Percentiles rank a stretch among this genome's conserved stretches.
Conservation (phyloP, 2,888 invertebrate genomes). For the Xanthorhoe designata region DNA sequence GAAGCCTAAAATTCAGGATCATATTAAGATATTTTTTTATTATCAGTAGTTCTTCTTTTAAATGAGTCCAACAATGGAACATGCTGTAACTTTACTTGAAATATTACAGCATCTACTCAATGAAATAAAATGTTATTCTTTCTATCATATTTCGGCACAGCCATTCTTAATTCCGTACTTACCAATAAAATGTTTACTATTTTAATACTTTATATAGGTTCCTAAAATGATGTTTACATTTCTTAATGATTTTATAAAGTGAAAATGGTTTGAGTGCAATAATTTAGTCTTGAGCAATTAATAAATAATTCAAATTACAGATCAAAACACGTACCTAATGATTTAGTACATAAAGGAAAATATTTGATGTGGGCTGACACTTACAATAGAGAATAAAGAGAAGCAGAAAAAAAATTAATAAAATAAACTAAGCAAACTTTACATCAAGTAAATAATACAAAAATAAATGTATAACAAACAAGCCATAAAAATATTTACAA, state of each 20-base stretch:
- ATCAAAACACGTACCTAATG: conserved; percentile 38
- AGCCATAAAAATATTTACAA: conserved; percentile 68
- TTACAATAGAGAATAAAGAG: conserved; percentile 23
- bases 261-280: conserved; percentile 38
- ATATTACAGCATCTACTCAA: conserved; percentile 21
- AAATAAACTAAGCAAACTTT: conserved; percentile 67
- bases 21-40: conserved; percentile 35
- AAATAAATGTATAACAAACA: conserved; percentile 54
- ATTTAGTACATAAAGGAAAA: conserved; percentile 26
- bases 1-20: conserved; percentile 51
- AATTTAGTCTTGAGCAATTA: conserved; percentile 45
- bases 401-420: conserved; percentile 53
- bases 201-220: conserved; percentile 58
- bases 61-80: conserved; percentile 21
- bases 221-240: conserved; percentile 44
- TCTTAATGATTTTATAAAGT: conserved; percentile 41
- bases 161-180: conserved; percentile 72
- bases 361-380: conserved; percentile 38
- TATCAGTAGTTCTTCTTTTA: conserved; percentile 22
- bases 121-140: conserved; percentile 45
- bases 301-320: conserved; percentile 35
- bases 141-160: conserved; percentile 67
- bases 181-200: conserved; percentile 56
- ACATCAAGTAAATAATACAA: conserved; percentile 77
- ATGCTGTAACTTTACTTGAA: conserved; percentile 25